These are phyloP conservation scores for Cinclus mexicanus DNA, from an alignment of 2,113 vertebrate genomes.

Conservation along the genomic window DNA sequence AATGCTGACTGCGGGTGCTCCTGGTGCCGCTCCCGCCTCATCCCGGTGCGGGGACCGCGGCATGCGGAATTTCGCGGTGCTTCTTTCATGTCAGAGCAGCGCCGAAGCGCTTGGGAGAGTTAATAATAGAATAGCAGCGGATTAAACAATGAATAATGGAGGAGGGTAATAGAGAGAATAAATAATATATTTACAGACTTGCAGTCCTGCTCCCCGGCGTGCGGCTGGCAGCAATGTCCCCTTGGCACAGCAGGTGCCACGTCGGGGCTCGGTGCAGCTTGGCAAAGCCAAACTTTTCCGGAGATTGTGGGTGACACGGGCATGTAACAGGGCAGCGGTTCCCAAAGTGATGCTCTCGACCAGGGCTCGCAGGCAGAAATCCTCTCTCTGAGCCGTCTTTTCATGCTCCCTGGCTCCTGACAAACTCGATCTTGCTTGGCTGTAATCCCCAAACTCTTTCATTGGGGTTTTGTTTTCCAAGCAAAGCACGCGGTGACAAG, in stretches of 20 bases:
- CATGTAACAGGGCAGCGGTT: rapidly evolving
- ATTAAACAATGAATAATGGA: conserved; percentile 54
- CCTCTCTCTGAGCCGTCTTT: conserved; percentile 7
- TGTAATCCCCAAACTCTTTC: not conserved
- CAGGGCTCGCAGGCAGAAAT: not conserved
- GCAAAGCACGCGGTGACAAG: rapidly evolving
- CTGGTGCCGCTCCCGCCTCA: rapidly evolving
- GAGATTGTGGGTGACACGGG: not conserved
- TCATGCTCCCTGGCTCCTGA: conserved; percentile 3
- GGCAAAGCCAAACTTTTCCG: not conserved
- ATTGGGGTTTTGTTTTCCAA: not conserved
- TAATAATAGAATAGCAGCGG: conserved; percentile 48
- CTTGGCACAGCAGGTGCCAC: not conserved
- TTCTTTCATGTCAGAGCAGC: conserved; percentile 22
- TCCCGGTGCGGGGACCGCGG: rapidly evolving
- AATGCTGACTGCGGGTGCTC: not conserved
- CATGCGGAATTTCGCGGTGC: not conserved
- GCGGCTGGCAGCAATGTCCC: not conserved
- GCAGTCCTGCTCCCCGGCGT: not conserved
- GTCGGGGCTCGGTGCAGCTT: rapidly evolving
- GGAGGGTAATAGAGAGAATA: conserved; percentile 46
- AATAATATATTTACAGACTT: conserved; percentile 26
- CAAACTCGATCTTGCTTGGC: not conserved
- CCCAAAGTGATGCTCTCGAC: not conserved
- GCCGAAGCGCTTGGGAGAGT: conserved; percentile 1